Evolutionary conservation across 2,888 invertebrate species (phyloP).

Genomic region (Nasonia oneida): DNA sequence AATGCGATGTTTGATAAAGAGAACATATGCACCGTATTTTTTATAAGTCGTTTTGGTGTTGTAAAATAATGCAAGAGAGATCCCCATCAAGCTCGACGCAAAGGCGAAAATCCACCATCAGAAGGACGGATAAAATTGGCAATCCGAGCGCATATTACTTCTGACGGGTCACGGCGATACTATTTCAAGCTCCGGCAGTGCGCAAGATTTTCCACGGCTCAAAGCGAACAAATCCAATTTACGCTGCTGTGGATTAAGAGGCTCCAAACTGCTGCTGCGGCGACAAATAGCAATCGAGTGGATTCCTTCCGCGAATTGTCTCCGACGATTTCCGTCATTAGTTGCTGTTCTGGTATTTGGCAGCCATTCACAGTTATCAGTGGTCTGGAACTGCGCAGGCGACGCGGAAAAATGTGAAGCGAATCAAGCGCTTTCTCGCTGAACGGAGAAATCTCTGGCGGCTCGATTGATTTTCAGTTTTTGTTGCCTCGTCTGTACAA

Average conservation of each 20-base stretch:
- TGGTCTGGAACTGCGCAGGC: not conserved
- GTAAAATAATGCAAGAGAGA: too few species aligned
- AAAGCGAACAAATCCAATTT: conserved; percentile 42
- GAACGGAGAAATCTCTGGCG: too few species aligned
- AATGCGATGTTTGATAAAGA: too few species aligned
- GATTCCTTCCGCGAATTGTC: conserved; percentile 17
- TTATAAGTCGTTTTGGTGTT: too few species aligned
- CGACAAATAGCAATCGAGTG: not conserved
- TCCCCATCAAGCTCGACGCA: not conserved
- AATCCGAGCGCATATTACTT: conserved; percentile 38
- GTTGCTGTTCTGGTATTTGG: not conserved
- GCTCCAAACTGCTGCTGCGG: not conserved
- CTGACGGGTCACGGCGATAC: not conserved
- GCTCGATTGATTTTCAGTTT: too few species aligned
- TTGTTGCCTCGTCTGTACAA: too few species aligned
- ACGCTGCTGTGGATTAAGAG: conserved; percentile 14
- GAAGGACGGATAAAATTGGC: conserved; percentile 18
- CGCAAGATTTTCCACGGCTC: conserved; percentile 6
- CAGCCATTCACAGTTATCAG: not conserved
- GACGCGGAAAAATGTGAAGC: not conserved
- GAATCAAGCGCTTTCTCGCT: not conserved
- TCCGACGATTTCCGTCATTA: not conserved
- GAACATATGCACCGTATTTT: too few species aligned
- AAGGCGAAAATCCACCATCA: too few species aligned
- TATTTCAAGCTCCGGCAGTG: not conserved